Conservation (phyloP, 2,888 invertebrate genomes). For the Tinea semifulvella region DNA sequence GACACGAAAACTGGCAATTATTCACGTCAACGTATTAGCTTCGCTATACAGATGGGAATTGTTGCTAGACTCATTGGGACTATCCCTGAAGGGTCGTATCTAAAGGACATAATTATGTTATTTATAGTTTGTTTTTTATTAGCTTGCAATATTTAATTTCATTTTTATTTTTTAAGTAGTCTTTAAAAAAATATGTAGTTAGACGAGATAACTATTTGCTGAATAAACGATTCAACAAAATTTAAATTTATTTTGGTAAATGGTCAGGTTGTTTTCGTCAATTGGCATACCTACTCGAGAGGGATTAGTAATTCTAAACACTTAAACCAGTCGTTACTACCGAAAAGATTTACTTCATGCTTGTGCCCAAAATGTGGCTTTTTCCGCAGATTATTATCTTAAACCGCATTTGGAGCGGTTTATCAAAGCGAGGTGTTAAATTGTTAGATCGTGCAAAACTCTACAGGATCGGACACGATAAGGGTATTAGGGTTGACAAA, state of each 20-base stretch:
- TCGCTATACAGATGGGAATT: too few species aligned
- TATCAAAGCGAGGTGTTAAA: conserved; percentile 14
- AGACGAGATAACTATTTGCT: too few species aligned
- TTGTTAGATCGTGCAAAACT: conserved; percentile 10
- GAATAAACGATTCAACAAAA: too few species aligned
- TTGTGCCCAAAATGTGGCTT: conserved; percentile 10
- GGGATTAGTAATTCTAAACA: conserved; percentile 12
- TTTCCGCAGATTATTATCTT: conserved; percentile 13
- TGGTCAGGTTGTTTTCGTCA: conserved; percentile 4
- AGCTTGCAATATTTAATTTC: too few species aligned
- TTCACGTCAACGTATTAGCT: too few species aligned
- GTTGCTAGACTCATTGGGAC: too few species aligned
- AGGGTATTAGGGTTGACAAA: conserved; percentile 13
- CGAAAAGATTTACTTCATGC: conserved; percentile 6
- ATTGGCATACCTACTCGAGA: background rate
- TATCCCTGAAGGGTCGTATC: too few species aligned
- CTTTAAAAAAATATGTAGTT: too few species aligned
- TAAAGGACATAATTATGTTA: too few species aligned
- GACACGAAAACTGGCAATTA: too few species aligned
- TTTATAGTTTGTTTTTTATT: too few species aligned
- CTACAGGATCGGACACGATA: conserved; percentile 13
- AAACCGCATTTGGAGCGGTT: conserved; percentile 9
- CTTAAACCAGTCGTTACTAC: conserved; percentile 10
- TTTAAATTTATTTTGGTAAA: background rate
- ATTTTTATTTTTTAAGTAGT: too few species aligned